Conservation (phyloP, 2,797 vertebrate genomes). For the Iguana delicatissima region DNA sequence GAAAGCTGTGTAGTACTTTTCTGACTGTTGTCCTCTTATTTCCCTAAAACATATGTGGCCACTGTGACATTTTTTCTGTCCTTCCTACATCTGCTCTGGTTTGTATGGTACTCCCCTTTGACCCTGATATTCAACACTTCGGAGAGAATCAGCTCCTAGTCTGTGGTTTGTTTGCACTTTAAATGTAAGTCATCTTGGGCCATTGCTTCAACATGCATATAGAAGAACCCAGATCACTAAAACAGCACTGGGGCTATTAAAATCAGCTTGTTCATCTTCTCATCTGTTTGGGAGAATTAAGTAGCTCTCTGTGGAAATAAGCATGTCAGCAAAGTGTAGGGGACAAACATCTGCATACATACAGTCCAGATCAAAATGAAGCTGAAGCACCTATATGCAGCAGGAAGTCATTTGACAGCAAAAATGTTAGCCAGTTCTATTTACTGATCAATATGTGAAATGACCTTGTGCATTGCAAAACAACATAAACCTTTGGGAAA, state of each 20-base stretch:
- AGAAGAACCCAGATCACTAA: slow-evolving; percentile 56
- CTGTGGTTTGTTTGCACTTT: slow-evolving; percentile 57
- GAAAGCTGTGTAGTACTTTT: slow-evolving; percentile 53
- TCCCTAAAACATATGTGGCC: slow-evolving; percentile 61
- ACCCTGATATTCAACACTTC: slow-evolving; percentile 70
- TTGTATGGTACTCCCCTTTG: slow-evolving; percentile 73
- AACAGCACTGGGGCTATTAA: slow-evolving; percentile 33
- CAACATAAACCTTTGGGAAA: background rate
- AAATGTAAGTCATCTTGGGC: slow-evolving; percentile 52
- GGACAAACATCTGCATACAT: slow-evolving; percentile 12
- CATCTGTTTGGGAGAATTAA: slow-evolving; percentile 50
- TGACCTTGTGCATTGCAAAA: slow-evolving; percentile 35
- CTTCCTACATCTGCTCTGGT: slow-evolving; percentile 65
- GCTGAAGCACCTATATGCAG: slow-evolving; percentile 8
- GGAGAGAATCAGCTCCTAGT: slow-evolving; percentile 68
- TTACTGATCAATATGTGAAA: slow-evolving; percentile 50
- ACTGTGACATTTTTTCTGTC: slow-evolving; percentile 69
- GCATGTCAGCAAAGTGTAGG: slow-evolving; percentile 30
- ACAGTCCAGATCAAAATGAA: slow-evolving; percentile 34
- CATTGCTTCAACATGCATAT: slow-evolving; percentile 57
- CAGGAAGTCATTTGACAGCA: slow-evolving; percentile 35
- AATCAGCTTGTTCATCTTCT: slow-evolving; percentile 42
- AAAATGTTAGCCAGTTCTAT: slow-evolving; percentile 22
- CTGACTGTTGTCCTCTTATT: background rate
- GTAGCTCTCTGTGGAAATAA: slow-evolving; percentile 45